Conservation (phyloP, 1,140 invertebrate species). For the Dreissena rostriformis region DNA sequence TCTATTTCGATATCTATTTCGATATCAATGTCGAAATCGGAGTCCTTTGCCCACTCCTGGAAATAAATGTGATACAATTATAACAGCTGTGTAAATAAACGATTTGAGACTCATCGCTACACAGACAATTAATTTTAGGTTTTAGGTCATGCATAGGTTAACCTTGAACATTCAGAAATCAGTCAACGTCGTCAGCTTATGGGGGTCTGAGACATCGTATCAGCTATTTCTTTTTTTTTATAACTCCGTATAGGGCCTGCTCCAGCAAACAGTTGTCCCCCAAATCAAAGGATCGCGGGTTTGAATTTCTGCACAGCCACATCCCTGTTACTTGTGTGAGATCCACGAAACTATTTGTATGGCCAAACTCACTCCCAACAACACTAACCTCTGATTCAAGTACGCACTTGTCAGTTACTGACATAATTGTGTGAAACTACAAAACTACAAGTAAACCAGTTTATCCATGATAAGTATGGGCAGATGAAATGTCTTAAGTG, state of each 20-base stretch:
- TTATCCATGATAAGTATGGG: neutral
- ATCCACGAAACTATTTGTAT: too few relatives aligned
- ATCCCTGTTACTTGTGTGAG: too few relatives aligned
- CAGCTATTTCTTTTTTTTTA: too few relatives aligned
- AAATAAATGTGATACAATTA: neutral
- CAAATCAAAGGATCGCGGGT: too few relatives aligned
- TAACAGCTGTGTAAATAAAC: neutral
- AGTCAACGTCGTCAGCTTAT: neutral
- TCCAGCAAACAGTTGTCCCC: too few relatives aligned
- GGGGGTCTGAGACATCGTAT: too few relatives aligned
- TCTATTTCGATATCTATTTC: conserved; percentile 25
- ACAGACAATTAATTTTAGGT: neutral
- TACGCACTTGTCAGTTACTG: neutral
- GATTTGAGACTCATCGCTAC: neutral
- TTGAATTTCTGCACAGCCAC: too few relatives aligned
- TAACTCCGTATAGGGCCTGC: too few relatives aligned
- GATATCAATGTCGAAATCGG: conserved; percentile 30
- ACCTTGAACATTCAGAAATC: neutral
- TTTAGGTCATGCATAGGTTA: neutral
- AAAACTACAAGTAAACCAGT: neutral
- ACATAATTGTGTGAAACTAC: neutral
- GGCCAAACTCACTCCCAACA: too few relatives aligned
- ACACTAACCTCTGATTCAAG: too few relatives aligned
- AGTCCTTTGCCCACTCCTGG: conserved; percentile 41
- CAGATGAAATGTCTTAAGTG: neutral